These are phyloP conservation scores for Etia nguti DNA, from an alignment of 2,113 vertebrate species.

Conservation along the genomic window DNA sequence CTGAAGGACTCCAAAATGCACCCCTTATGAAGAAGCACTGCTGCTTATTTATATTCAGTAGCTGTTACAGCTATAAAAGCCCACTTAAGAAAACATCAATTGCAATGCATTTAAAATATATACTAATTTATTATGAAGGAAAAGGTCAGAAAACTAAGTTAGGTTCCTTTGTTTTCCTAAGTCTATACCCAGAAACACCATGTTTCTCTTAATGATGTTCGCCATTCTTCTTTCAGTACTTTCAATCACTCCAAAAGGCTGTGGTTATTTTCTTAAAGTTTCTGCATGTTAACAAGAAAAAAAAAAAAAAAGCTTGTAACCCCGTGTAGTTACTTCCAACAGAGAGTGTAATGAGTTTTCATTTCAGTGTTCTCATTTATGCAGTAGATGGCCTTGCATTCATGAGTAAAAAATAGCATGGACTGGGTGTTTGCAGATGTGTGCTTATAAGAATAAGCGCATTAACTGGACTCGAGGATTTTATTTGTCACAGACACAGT, in stretches of 20 bases:
- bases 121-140: not conserved
- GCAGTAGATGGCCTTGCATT: not conserved
- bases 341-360: not conserved
- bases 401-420: not conserved
- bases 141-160: not conserved
- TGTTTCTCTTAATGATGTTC: not conserved
- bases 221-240: not conserved
- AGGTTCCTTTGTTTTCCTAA: not conserved
- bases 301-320: not conserved
- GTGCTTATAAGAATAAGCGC: not conserved
- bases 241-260: not conserved
- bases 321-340: not conserved
- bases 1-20: not conserved
- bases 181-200: not conserved
- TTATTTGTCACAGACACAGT: not conserved
- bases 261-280: not conserved
- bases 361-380: not conserved
- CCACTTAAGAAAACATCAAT: not conserved
- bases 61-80: not conserved
- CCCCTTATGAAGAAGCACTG: not conserved
- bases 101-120: not conserved
- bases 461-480: not conserved
- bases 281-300: not conserved
- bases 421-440: not conserved
- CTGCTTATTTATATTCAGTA: not conserved